Percentiles rank a stretch among this genome's conserved stretches.
Evolutionary conservation across 2,888 invertebrate species (phyloP).

Genomic region (Pollenia labialis): DNA sequence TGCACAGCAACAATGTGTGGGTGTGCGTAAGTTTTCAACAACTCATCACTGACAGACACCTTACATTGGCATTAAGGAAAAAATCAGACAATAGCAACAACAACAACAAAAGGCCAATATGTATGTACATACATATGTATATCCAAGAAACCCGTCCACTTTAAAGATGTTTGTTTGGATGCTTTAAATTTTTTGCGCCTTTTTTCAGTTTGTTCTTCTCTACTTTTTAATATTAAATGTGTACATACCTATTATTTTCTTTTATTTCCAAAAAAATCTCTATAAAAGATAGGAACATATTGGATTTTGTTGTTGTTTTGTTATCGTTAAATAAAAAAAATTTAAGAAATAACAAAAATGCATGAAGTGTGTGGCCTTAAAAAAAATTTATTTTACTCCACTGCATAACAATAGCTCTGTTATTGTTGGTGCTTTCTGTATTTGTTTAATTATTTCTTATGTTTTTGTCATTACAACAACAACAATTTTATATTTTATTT

Average conservation of each 20-base stretch:
- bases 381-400: conserved; percentile 25
- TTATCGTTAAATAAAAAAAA: conserved; percentile 38
- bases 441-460: conserved; percentile 58
- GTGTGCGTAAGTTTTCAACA: conserved; percentile 16
- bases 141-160: conserved; percentile 32
- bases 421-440: conserved; percentile 47
- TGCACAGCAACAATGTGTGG: background rate
- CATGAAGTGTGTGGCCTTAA: conserved; percentile 22
- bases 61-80: conserved; percentile 29
- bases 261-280: conserved; percentile 24
- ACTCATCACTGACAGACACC: conserved; percentile 38
- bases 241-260: background rate
- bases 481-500: background rate
- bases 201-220: conserved; percentile 9
- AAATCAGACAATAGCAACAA: conserved; percentile 15
- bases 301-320: background rate
- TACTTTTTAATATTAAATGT: conserved; percentile 10
- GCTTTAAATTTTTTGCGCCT: conserved; percentile 29
- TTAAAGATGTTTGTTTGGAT: conserved; percentile 18
- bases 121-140: background rate
- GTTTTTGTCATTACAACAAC: conserved; percentile 56
- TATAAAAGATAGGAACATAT: conserved; percentile 22
- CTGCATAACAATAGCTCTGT: conserved; percentile 9
- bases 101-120: background rate
- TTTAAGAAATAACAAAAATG: conserved; percentile 17